Evolutionary conservation across 2,113 vertebrate species (phyloP).

Genomic region (Todiramphus chloris): DNA sequence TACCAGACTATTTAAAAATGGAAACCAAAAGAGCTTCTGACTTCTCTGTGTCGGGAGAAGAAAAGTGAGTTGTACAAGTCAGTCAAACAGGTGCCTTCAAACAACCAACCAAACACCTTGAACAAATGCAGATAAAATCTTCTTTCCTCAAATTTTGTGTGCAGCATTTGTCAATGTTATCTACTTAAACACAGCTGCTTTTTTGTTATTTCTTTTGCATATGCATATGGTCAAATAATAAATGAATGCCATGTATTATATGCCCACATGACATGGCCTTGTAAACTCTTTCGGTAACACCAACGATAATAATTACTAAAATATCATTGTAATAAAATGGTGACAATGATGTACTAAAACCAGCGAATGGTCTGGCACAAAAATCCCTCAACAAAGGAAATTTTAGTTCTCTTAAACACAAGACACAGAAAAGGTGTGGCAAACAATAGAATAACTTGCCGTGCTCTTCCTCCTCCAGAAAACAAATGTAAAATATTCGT

Average conservation of each 20-base stretch:
- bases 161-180: background rate
- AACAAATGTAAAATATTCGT: background rate
- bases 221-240: background rate
- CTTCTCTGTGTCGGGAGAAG: accelerated
- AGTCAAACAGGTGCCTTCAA: background rate
- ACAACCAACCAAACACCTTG: background rate
- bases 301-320: background rate
- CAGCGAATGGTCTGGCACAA: background rate
- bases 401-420: background rate
- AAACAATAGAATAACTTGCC: background rate
- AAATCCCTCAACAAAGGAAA: background rate
- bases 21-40: background rate
- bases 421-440: background rate
- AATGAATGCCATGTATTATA: background rate
- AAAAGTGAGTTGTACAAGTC: background rate
- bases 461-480: background rate
- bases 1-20: background rate
- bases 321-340: background rate
- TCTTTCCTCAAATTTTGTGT: background rate
- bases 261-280: background rate
- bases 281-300: background rate
- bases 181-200: background rate
- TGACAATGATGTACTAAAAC: background rate
- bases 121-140: background rate
- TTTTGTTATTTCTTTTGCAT: background rate